Evolutionary conservation across 1,140 invertebrate genomes (phyloP).

Genomic region (Littorina saxatilis): DNA sequence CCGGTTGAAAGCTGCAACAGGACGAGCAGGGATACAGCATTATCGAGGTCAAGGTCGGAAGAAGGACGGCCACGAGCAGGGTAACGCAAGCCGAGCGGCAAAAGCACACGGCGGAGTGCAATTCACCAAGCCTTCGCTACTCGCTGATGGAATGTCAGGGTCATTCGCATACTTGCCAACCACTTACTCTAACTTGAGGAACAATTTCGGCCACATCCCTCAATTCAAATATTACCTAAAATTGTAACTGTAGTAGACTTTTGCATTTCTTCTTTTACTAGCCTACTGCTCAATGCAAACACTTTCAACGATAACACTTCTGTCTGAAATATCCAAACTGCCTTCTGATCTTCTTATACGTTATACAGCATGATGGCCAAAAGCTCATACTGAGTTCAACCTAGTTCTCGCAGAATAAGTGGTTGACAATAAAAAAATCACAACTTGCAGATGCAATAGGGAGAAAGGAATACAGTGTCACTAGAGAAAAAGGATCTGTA

Average conservation of each 20-base stretch:
- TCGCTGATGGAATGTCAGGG: neutral
- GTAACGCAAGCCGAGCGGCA: slow-evolving; percentile 29
- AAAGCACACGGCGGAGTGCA: slow-evolving; percentile 23
- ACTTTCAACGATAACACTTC: too few species aligned
- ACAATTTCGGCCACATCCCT: too few species aligned
- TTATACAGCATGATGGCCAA: too few species aligned
- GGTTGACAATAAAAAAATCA: neutral
- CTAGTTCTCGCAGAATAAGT: neutral
- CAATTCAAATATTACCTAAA: too few species aligned
- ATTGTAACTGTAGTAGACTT: too few species aligned
- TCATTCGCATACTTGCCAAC: neutral
- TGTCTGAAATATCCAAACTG: too few species aligned
- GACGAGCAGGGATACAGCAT: slow-evolving; percentile 7
- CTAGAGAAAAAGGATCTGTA: too few species aligned
- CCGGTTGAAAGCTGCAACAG: slow-evolving; percentile 34
- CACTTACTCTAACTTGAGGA: neutral
- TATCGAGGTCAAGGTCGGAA: neutral
- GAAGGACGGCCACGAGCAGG: neutral
- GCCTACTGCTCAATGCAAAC: too few species aligned
- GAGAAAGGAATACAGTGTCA: too few species aligned
- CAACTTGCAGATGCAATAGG: neutral
- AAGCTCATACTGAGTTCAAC: too few species aligned
- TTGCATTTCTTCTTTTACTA: too few species aligned
- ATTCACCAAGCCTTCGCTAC: slow-evolving; percentile 13
- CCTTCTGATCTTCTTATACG: too few species aligned